These are phyloP conservation scores for Euproctis similis DNA, from an alignment of 2,888 invertebrate genomes.

Conservation along the genomic window DNA sequence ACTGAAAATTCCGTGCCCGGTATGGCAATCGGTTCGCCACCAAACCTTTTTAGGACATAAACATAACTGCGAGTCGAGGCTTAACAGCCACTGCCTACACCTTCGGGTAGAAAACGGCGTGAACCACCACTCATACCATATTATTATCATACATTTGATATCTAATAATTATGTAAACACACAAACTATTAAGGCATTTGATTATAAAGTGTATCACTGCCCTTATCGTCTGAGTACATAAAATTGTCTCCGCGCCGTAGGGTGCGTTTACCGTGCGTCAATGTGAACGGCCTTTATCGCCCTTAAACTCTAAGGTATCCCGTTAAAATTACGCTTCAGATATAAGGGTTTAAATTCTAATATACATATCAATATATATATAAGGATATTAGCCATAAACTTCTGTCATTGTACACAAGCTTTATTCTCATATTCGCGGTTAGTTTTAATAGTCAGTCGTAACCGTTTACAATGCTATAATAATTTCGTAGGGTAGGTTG, in stretches of 20 bases:
- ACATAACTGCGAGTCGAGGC: no score
- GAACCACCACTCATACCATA: no score
- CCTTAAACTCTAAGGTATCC: conserved; percentile 36
- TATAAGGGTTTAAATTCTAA: conserved; percentile 41
- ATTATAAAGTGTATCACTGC: conserved; percentile 12
- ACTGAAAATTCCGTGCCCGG: no score
- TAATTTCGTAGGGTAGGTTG: conserved; percentile 65
- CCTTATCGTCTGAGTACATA: conserved; percentile 21
- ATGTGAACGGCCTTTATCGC: conserved; percentile 32
- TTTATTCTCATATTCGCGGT: conserved; percentile 40
- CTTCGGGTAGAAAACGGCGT: no score
- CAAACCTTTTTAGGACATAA: no score
- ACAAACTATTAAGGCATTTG: conserved; percentile 8
- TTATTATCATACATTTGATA: no score
- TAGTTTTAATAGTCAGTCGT: conserved; percentile 62
- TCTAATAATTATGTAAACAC: no score
- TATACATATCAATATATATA: conserved; percentile 37
- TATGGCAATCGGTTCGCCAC: no score
- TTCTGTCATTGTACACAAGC: conserved; percentile 13
- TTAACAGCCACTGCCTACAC: no score
- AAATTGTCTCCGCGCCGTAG: conserved; percentile 44
- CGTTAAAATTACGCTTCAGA: conserved; percentile 43
- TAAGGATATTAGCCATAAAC: conserved; percentile 42
- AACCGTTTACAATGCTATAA: conserved; percentile 69
- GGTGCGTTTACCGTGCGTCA: conserved; percentile 41